A percentile compares a stretch with the other conserved stretches of the same genome.
These are phyloP conservation scores for Coptotermes formosanus DNA, from an alignment of 1,140 invertebrate genomes.

Conservation along the genomic window DNA sequence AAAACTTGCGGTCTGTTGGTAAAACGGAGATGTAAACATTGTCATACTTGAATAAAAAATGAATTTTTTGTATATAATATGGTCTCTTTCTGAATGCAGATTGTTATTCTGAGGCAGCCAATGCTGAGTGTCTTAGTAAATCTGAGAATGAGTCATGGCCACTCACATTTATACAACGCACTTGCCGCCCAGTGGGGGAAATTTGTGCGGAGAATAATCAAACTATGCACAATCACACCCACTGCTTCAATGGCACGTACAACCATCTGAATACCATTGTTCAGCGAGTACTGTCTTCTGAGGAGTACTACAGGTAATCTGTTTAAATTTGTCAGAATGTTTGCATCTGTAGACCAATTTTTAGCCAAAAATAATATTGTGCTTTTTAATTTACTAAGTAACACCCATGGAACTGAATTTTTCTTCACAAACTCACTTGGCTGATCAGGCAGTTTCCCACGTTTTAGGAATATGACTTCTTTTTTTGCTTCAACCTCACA, in stretches of 20 bases:
- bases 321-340: too few relatives aligned
- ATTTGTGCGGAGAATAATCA: neutral
- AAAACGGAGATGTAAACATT: too few relatives aligned
- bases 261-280: neutral
- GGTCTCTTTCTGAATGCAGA: neutral
- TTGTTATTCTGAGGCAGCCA: neutral
- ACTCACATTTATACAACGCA: neutral
- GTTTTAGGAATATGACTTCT: too few relatives aligned
- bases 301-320: neutral
- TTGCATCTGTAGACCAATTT: too few relatives aligned
- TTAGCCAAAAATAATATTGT: too few relatives aligned
- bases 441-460: too few relatives aligned
- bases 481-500: too few relatives aligned
- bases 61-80: neutral
- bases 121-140: neutral
- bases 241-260: neutral
- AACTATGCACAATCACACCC: neutral
- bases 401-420: too few relatives aligned
- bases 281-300: neutral
- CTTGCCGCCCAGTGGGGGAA: neutral
- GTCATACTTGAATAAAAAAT: too few relatives aligned
- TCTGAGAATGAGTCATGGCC: conserved; percentile 3
- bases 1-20: too few relatives aligned
- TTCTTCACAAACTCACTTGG: too few relatives aligned
- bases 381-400: too few relatives aligned